A percentile compares a stretch with the other conserved stretches of the same genome.
phyloP scores from a whole-genome alignment of 2,113 vertebrate genomes.

The Fulica atra region DNA sequence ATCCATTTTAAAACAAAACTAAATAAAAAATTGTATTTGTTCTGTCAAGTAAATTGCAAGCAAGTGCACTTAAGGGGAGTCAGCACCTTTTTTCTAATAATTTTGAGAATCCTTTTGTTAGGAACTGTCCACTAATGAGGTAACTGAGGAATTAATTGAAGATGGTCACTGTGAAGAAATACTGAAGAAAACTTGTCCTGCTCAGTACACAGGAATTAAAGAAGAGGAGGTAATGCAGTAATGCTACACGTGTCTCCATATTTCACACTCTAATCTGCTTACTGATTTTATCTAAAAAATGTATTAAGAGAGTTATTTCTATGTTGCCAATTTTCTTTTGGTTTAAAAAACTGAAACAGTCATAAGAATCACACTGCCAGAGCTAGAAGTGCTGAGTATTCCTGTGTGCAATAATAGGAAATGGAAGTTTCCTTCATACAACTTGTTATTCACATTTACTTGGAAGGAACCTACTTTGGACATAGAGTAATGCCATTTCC shows the following conservation, averaged over 20 bases:
- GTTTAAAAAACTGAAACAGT: not conserved
- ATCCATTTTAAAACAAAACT: not conserved
- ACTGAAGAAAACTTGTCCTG: conserved; percentile 85
- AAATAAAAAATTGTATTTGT: not conserved
- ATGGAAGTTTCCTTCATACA: not conserved
- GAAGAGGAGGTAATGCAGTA: conserved; percentile 91
- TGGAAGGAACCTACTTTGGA: not conserved
- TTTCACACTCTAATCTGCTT: not conserved
- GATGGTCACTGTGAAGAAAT: conserved; percentile 86
- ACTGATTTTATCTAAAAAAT: not conserved
- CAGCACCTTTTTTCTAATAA: not conserved
- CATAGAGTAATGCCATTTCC: not conserved
- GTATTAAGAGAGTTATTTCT: not conserved
- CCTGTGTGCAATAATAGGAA: not conserved
- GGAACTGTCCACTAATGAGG: conserved; percentile 86
- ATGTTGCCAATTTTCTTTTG: not conserved
- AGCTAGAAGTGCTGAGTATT: not conserved
- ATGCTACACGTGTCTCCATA: not conserved
- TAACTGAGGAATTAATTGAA: conserved; percentile 89
- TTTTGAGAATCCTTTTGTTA: conserved; percentile 48
- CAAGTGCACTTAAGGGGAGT: not conserved
- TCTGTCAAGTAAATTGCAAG: not conserved
- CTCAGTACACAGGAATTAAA: conserved; percentile 83
- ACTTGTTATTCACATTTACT: not conserved
- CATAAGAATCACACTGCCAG: not conserved